A percentile compares a stretch with the other conserved stretches of the same genome.
Evolutionary conservation across 2,113 vertebrate genomes (phyloP).

Genomic region (Eptesicus fuscus): DNA sequence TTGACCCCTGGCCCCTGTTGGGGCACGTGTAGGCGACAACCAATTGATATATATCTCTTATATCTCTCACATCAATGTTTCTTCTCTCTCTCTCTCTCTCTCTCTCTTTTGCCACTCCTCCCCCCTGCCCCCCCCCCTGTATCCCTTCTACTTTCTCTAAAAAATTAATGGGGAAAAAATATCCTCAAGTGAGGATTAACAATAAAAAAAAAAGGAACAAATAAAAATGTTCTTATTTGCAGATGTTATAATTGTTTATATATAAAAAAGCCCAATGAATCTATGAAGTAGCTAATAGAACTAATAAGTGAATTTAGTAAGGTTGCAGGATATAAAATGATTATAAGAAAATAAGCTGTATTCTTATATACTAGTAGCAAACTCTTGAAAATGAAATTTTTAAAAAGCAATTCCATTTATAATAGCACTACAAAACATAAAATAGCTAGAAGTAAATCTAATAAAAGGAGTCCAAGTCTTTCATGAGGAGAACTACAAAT

Average conservation of each 20-base stretch:
- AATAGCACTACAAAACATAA: not conserved
- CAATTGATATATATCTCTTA: too few species aligned
- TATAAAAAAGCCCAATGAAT: not conserved
- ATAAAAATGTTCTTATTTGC: not conserved
- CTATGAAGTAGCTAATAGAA: not conserved
- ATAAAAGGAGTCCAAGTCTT: not conserved
- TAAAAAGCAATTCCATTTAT: constrained; percentile 4
- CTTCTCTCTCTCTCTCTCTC: too few species aligned
- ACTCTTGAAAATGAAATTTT: not conserved
- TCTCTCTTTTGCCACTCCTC: too few species aligned
- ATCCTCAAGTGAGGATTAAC: too few species aligned
- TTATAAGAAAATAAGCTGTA: constrained; percentile 3
- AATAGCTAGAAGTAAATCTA: constrained; percentile 9
- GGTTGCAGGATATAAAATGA: not conserved
- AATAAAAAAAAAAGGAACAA: not conserved
- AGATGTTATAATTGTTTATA: not conserved
- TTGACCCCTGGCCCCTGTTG: too few species aligned
- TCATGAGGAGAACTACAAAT: not conserved
- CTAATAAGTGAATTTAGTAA: not conserved
- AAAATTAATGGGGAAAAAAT: too few species aligned
- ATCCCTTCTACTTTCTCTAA: too few species aligned
- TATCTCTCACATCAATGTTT: too few species aligned
- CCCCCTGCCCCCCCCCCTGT: too few species aligned
- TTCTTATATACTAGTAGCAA: not conserved
- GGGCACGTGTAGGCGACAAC: too few species aligned